Percentiles rank a stretch among this genome's conserved stretches.
Conservation (phyloP, 2,888 invertebrate species). For the Zygothrica quintamaculata region DNA sequence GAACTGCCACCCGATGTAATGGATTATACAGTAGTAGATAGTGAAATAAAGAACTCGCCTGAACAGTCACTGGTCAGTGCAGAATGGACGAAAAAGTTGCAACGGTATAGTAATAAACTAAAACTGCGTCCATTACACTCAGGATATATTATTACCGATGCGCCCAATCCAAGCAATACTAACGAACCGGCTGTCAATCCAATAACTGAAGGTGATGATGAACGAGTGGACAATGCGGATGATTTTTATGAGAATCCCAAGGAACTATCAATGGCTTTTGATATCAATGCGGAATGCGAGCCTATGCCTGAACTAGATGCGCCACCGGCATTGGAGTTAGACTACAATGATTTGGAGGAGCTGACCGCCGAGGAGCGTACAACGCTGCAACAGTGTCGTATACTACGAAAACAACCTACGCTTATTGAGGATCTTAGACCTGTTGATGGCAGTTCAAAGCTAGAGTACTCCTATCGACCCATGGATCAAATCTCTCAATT, state of each 20-base stretch:
- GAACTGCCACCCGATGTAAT: conserved; percentile 41
- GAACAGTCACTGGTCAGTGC: conserved; percentile 42
- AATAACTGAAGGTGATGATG: conserved; percentile 80
- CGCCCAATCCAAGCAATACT: conserved; percentile 70
- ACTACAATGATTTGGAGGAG: conserved; percentile 84
- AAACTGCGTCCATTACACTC: conserved; percentile 79
- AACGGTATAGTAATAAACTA: conserved; percentile 56
- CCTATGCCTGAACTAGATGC: conserved; percentile 85
- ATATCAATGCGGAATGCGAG: conserved; percentile 88
- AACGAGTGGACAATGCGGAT: conserved; percentile 82
- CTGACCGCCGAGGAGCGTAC: conserved; percentile 83
- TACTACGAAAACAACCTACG: conserved; percentile 82
- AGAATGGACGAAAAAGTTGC: conserved; percentile 67
- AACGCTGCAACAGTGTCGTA: conserved; percentile 82
- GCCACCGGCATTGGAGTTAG: conserved; percentile 82
- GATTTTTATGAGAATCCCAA: conserved; percentile 85
- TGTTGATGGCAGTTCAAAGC: conserved; percentile 85
- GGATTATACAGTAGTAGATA: conserved; percentile 62
- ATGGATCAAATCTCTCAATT: conserved; percentile 85
- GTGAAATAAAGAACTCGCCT: conserved; percentile 19
- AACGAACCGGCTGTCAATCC: conserved; percentile 34
- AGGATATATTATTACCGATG: conserved; percentile 82
- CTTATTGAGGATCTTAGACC: conserved; percentile 87
- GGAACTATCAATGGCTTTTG: conserved; percentile 87
- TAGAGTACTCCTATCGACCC: conserved; percentile 90